Conservation (phyloP, 1,140 invertebrate genomes). For the Melitaea cinxia region DNA sequence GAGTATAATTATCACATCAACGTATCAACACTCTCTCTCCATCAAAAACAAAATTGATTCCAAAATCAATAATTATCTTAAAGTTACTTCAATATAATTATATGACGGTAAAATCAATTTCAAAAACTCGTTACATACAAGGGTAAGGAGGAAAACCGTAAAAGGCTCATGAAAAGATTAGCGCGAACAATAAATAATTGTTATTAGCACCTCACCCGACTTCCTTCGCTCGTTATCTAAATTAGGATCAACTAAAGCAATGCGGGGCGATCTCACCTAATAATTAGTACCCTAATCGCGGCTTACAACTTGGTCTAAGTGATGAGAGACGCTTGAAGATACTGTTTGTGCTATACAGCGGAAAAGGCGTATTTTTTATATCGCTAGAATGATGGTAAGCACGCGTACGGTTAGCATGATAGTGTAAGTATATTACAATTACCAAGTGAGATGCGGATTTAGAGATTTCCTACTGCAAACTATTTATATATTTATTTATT, state of each 20-base stretch:
- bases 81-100: not conserved
- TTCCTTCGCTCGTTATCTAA: conserved; percentile 44
- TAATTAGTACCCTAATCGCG: conserved; percentile 55
- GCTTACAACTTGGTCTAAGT: conserved; percentile 21
- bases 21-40: no score
- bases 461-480: no score
- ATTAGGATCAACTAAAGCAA: conserved; percentile 50
- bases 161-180: not conserved
- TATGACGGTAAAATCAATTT: not conserved
- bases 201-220: conserved; percentile 9
- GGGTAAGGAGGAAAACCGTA: not conserved
- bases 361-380: no score
- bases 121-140: not conserved
- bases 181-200: conserved; percentile 23
- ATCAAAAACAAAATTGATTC: no score
- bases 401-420: no score
- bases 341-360: no score
- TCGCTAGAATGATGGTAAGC: no score
- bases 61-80: no score
- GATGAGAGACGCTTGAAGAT: not conserved
- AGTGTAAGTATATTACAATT: no score
- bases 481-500: no score
- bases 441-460: no score
- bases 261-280: conserved; percentile 44
- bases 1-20: no score